Base-by-base conservation (phyloP, 2,888 invertebrate genomes). In the Andricus quercusramuli region DNA sequence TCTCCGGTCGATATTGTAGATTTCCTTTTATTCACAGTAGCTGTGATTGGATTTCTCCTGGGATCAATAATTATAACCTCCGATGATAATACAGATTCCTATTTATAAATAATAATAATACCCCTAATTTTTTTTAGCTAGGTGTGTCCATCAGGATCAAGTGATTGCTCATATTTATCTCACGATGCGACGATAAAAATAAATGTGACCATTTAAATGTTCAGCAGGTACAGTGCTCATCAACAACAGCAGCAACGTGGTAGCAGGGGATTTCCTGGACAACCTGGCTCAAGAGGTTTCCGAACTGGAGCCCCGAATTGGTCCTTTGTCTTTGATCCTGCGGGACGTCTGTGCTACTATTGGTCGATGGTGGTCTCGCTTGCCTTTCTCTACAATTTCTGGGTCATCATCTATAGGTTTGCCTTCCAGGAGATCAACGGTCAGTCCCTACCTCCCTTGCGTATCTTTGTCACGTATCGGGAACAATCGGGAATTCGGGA, bases 361-460 rank as follows among this genome's bases (percentile, higher is more conserved):
- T 98, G 98, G 98, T 98, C 98, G 89, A 97, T 98, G 97, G 97
- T 98, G 89, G 98, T 98, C 88, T 98, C 98, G 87, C 95, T 98
- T 92, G 98, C 98, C 92, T 98, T 98, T 94, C 96, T 98, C 91
- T 98, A 98, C 94, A 98, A 98, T 94, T 97, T 98, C 92, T 98
- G 98, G 98, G 98, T 98, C 93, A 98, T 99, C 94, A 98, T 99
- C 93, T 99, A 99, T 95, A 96, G 99, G 94, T 99, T 98, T 95
- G 98, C 99, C 94, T 99, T 99, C 94, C 97, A 98, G 94, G 99
- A 99, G 94, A 98, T 99, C 90, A 97, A 97, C 93, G 96, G 97
- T 95, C 90, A 95, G 96, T 94, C 51, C 41, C 78, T 82, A 76
- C 67, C 59, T 94, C 51, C 41, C 78, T 82, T 77, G 70, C 59